Base-by-base conservation (phyloP, 2,888 invertebrate species). In the Chaitophorus viminalis region DNA sequence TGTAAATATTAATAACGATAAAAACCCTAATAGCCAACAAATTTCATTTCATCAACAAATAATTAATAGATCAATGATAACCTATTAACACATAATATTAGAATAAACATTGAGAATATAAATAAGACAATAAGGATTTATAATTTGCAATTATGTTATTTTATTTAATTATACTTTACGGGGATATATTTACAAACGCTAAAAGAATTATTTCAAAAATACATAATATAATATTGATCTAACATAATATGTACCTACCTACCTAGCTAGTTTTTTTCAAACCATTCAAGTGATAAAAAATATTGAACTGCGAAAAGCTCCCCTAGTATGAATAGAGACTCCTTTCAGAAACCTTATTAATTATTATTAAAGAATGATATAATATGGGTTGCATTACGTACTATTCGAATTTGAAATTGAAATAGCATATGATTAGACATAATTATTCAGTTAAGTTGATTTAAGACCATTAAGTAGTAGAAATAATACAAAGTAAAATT, bases 241-340 rank as follows among this genome's bases (percentile, higher is more conserved):
- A 79, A 87, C 39, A n/a, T 33, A 39, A 60, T 65, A 75, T 60
- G 29, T 25, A 68, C 68, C 21, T 21, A 68, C 68, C 21, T 21
- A 60, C 21, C 5, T n/a, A 60, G 33, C 21, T 52, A 9, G 39
- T 29, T 36, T 52, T 36, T 70, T 87, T 87, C 87, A 87, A 87
- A 60, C 79, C 87, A 87, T 87, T 79, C 87, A 87, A 87, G 74
- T 87, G 81, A 87, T 81, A 81, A 46, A 46, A 60, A n/a, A 87
- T 81, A 81, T 65, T 39, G 21, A 60, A 75, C 79, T 46, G n/a
- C 18, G 17, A 75, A 78, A 79, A 72, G 46, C 60, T 60, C 81
- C 87, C 87, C 87, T 81, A 65, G n/a, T 79, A 72, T 75, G 33
- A 36, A 75, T 39, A 31, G 2, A 25, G 21, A 65, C 75, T 72